phyloP scores from a whole-genome alignment of 2,888 invertebrate genomes.

The Sturmia bella region DNA sequence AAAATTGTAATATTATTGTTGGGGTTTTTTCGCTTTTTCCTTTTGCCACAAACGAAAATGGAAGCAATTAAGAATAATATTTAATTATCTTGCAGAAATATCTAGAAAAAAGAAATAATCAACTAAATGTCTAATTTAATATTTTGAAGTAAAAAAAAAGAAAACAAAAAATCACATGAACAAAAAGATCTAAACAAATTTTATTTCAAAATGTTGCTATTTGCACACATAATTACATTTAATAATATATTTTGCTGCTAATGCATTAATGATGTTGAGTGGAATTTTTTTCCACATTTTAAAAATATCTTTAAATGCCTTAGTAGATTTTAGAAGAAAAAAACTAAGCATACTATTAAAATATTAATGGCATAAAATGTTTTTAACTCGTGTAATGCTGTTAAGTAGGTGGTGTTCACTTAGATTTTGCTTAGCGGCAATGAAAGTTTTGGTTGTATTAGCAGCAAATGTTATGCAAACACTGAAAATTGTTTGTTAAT shows the following conservation, averaged over 20 bases:
- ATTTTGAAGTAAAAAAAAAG: conserved; percentile 9
- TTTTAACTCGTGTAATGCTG: neutral
- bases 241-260: conserved; percentile 60
- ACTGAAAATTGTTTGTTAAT: conserved; percentile 8
- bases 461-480: conserved; percentile 31
- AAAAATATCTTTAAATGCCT: conserved; percentile 14
- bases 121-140: conserved; percentile 51
- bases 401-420: conserved; percentile 50
- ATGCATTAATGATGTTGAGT: conserved; percentile 64
- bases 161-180: neutral
- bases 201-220: conserved; percentile 3
- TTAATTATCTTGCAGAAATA: conserved; percentile 63
- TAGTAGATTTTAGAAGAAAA: conserved; percentile 18
- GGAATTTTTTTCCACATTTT: neutral
- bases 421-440: neutral
- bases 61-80: conserved; percentile 68
- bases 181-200: conserved; percentile 51
- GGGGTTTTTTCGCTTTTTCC: conserved; percentile 1
- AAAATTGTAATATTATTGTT: conserved; percentile 20
- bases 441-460: conserved; percentile 27
- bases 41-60: conserved; percentile 46
- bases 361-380: conserved; percentile 15
- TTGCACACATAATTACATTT: conserved; percentile 62
- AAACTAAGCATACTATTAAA: conserved; percentile 33
- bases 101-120: conserved; percentile 36